phyloP scores from a whole-genome alignment of 2,888 invertebrate genomes.

The Saturnia pavonia region DNA sequence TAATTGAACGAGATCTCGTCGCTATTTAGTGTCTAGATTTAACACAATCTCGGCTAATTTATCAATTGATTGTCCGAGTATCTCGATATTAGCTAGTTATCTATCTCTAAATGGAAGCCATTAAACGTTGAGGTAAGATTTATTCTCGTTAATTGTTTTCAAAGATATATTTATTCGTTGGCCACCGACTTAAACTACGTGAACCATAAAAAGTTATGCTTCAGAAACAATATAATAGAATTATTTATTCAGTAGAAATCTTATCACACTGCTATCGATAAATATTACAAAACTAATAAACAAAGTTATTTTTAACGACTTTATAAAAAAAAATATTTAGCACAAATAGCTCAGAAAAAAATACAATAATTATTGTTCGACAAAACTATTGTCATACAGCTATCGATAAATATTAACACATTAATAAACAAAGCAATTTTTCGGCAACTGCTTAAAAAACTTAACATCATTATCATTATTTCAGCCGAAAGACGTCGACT shows the following conservation, averaged over 20 bases:
- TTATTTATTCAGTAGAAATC: not conserved
- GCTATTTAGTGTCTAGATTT: not conserved
- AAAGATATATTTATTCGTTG: not conserved
- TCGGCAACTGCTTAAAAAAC: not conserved
- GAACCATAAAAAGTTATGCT: not conserved
- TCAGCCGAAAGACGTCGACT: no score
- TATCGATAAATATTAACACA: not conserved
- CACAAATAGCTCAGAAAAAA: not conserved
- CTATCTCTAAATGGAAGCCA: slow-evolving; percentile 12
- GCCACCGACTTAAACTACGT: not conserved
- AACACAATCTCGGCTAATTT: slow-evolving; percentile 19
- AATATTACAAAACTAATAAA: not conserved
- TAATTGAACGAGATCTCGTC: slow-evolving; percentile 1
- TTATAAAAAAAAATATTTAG: no score
- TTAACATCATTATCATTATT: no score
- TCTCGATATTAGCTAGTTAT: slow-evolving; percentile 11
- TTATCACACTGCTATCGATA: not conserved
- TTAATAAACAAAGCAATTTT: not conserved
- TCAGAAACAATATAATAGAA: not conserved
- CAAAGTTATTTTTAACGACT: not conserved
- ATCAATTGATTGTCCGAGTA: slow-evolving; percentile 19
- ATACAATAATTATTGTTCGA: not conserved
- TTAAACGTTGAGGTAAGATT: not conserved
- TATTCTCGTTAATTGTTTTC: slow-evolving; percentile 5
- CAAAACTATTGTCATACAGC: not conserved